phyloP scores from a whole-genome alignment of 1,140 invertebrate genomes.

The Drosophila equinoxialis region DNA sequence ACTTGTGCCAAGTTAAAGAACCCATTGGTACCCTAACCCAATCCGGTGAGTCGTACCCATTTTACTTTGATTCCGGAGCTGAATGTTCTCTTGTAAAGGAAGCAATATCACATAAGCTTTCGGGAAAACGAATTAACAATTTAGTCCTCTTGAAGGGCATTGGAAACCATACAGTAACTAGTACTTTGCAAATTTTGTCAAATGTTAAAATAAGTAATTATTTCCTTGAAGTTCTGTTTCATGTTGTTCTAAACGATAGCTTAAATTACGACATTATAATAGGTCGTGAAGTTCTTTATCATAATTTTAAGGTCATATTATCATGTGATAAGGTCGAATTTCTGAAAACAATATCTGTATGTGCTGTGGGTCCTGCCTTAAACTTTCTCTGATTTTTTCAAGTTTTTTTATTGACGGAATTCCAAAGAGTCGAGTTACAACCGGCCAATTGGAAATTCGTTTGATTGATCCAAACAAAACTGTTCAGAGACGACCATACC shows the following conservation, averaged over 20 bases:
- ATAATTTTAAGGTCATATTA: too few relatives aligned
- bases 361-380: too few relatives aligned
- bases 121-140: neutral
- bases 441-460: too few relatives aligned
- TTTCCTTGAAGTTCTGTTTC: neutral
- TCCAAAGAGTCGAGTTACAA: too few relatives aligned
- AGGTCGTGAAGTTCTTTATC: too few relatives aligned
- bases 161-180: too few relatives aligned
- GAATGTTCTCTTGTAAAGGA: neutral
- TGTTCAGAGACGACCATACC: slow-evolving; percentile 4
- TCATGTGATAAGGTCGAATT: neutral
- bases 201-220: neutral
- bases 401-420: slow-evolving; percentile 14
- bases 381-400: neutral
- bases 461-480: slow-evolving; percentile 22
- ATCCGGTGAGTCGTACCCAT: too few relatives aligned
- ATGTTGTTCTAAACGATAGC: neutral
- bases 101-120: neutral
- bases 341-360: neutral
- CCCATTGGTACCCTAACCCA: too few relatives aligned
- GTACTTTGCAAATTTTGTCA: neutral
- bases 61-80: too few relatives aligned
- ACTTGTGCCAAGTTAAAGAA: too few relatives aligned
- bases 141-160: neutral
- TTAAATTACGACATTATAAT: neutral